Evolutionary conservation across 2,797 vertebrate genomes (phyloP).

Genomic region (Garrulus glandarius): DNA sequence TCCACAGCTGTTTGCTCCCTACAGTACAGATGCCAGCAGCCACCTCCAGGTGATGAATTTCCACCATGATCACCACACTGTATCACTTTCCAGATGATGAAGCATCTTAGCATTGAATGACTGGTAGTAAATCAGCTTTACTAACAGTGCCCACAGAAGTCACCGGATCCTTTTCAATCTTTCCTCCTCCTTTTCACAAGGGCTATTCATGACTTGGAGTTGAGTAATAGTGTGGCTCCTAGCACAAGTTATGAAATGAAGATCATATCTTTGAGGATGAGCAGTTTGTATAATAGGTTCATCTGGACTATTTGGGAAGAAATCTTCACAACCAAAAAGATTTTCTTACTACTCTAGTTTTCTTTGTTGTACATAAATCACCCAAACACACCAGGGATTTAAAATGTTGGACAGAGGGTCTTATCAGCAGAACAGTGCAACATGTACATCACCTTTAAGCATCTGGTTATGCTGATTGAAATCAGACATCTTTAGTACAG

Average conservation of each 20-base stretch:
- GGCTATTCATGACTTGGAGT: neutral
- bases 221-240: neutral
- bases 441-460: neutral
- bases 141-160: neutral
- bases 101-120: slow-evolving; percentile 1
- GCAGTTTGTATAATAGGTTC: neutral
- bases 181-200: neutral
- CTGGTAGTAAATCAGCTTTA: slow-evolving; percentile 26
- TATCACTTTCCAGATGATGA: slow-evolving; percentile 14
- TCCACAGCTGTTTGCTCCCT: neutral
- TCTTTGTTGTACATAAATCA: neutral
- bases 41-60: slow-evolving; percentile 17
- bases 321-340: neutral
- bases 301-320: neutral
- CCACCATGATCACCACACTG: neutral
- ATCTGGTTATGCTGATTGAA: neutral
- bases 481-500: neutral
- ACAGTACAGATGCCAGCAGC: neutral
- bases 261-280: neutral
- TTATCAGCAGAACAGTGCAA: neutral
- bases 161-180: neutral
- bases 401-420: neutral
- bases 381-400: neutral
- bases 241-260: neutral
- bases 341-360: neutral